phyloP scores from a whole-genome alignment of 2,113 vertebrate genomes.

The Vidua chalybeata region DNA sequence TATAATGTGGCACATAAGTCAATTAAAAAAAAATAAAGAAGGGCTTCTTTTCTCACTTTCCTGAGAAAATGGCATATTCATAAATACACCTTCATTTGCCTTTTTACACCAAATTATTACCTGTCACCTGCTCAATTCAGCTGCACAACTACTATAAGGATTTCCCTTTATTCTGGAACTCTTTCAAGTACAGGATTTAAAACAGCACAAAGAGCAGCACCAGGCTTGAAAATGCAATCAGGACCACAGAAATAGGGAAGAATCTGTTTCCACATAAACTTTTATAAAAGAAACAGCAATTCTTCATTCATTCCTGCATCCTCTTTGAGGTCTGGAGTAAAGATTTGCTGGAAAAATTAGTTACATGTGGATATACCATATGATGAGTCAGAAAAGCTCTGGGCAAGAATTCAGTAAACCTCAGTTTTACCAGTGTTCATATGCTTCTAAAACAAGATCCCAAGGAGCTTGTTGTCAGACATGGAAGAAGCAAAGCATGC shows the following conservation, averaged over 20 bases:
- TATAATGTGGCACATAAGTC: background rate
- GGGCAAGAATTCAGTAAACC: slow-evolving; percentile 41
- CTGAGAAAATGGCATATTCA: background rate
- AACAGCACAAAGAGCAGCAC: background rate
- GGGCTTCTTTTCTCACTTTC: background rate
- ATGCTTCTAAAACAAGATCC: slow-evolving; percentile 32
- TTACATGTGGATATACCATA: slow-evolving; percentile 34
- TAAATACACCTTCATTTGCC: background rate
- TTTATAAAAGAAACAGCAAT: background rate
- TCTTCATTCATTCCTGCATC: slow-evolving; percentile 20
- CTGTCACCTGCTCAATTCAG: background rate
- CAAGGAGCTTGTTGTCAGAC: background rate
- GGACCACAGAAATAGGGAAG: background rate
- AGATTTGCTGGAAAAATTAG: slow-evolving; percentile 29
- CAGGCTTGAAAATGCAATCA: background rate
- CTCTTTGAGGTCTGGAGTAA: slow-evolving; percentile 28
- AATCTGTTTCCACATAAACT: slow-evolving; percentile 13
- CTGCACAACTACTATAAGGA: background rate
- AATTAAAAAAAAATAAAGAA: background rate
- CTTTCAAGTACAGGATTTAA: background rate
- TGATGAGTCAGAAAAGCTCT: slow-evolving; percentile 48
- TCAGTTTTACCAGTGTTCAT: slow-evolving; percentile 22
- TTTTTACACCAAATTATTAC: slow-evolving; percentile 4
- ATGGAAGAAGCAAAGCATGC: background rate
- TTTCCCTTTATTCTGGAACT: background rate